Base-by-base conservation (phyloP, 2,797 vertebrate genomes). In the Distichodus sexfasciatus region DNA sequence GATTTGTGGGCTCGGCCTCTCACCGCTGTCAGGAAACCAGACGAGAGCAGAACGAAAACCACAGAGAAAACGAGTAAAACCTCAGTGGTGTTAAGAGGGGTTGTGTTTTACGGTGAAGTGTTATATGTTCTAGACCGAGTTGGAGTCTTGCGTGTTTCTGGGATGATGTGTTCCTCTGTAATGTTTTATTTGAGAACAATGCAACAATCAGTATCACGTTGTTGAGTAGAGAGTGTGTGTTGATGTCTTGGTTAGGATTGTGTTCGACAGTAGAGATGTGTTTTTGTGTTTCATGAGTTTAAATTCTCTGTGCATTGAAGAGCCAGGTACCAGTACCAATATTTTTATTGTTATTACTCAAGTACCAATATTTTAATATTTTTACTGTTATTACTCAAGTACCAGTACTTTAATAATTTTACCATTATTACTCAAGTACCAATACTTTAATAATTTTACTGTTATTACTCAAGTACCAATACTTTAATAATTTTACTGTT, bases 1-100 rank as follows among this genome's bases (percentile, higher is more conserved):
- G 55, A 77, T 50, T 77, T 41, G 63, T 43, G 71, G 76, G 74
- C 62, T 79, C 62, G 75, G 77, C 80, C 69, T 26, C 58, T 53
- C 41, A 71, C 73, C 75, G 72, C 44, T 54, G 61, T 41, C 63
- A 69, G 69, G 69, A 78, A 79, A 64, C 68, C 69, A 77, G 71
- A 76, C 63, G 57, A 76, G 38, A 55, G 38, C 51, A 9, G 29
- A 26, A 47, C n/a, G 58, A 33, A 73, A 73, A 53, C 50, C 29
- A 11, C 66, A 44, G n/a, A n/a, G n/a, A n/a, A 51, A 55, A 58
- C 15, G 31, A 63, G 46, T 63, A 23, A n/a, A 43, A 46, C 31
- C 44, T 53, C 43, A 21, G 23, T 41, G 28, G 24, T 29, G 23
- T 33, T 0, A 35, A 33, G n/a, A 21, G 15, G 15, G 35, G 24